Evolutionary conservation across 2,888 invertebrate genomes (phyloP).

Genomic region (Drosophila infuscata): DNA sequence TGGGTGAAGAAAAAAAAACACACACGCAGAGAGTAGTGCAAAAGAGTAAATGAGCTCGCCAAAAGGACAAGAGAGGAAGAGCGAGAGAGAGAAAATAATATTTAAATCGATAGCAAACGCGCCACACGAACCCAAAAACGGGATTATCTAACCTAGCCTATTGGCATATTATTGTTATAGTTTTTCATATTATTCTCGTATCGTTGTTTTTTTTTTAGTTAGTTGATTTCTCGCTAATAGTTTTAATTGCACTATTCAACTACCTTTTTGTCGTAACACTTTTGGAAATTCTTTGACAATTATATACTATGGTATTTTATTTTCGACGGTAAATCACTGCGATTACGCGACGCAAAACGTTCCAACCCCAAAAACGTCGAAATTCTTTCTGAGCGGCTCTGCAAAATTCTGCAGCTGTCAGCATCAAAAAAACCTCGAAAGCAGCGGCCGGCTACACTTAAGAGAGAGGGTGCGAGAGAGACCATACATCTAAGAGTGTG

Average conservation of each 20-base stretch:
- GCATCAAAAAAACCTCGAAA: constrained; percentile 12
- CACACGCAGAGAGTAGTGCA: constrained; percentile 18
- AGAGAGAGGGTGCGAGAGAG: constrained; percentile 10
- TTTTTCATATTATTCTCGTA: neutral
- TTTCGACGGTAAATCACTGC: constrained; percentile 38
- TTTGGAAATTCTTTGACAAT: constrained; percentile 13
- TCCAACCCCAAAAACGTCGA: constrained; percentile 71
- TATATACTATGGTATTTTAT: constrained; percentile 20
- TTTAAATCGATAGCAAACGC: constrained; percentile 72
- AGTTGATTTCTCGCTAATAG: neutral
- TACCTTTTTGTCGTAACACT: constrained; percentile 31
- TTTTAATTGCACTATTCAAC: neutral
- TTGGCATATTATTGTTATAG: constrained; percentile 10
- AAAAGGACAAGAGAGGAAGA: constrained; percentile 28
- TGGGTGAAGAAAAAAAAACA: constrained; percentile 8
- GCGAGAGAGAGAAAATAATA: constrained; percentile 41
- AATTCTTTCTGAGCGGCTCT: constrained; percentile 60
- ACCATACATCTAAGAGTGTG: constrained; percentile 35
- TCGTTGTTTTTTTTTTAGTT: neutral
- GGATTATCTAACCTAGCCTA: constrained; percentile 67
- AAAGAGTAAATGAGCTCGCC: constrained; percentile 38
- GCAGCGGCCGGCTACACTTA: constrained; percentile 55
- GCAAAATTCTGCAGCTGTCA: constrained; percentile 55
- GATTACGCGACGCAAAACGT: constrained; percentile 60
- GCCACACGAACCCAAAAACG: constrained; percentile 41